These are phyloP conservation scores for Caenorhabditis briggsae DNA, from an alignment of 1,140 invertebrate species.

Conservation along the genomic window DNA sequence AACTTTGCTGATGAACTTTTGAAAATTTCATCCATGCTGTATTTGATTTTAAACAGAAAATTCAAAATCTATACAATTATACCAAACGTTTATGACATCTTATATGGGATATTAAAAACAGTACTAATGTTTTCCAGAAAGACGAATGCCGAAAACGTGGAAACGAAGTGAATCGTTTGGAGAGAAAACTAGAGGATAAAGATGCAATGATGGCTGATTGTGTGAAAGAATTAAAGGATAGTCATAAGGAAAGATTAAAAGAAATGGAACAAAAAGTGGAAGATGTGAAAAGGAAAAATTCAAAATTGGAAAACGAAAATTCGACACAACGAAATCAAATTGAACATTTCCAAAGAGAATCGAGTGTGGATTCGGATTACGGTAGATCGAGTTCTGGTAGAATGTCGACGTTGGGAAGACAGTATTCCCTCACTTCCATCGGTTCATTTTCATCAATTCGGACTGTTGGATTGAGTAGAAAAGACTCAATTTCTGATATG, in stretches of 20 bases:
- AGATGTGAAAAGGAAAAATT: constrained; percentile 69
- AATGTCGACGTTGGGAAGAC: constrained; percentile 54
- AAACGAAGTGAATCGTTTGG: constrained; percentile 68
- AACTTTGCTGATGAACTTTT: too few relatives aligned
- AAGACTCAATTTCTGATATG: constrained; percentile 56
- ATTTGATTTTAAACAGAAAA: too few relatives aligned
- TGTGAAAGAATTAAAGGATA: constrained; percentile 70
- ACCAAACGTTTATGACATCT: too few relatives aligned
- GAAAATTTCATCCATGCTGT: too few relatives aligned
- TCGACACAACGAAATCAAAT: constrained; percentile 66
- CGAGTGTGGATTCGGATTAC: constrained; percentile 64
- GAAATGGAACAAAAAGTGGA: constrained; percentile 72
- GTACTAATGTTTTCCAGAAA: constrained; percentile 65
- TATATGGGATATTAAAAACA: too few relatives aligned
- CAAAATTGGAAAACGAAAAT: constrained; percentile 72
- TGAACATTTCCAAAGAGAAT: constrained; percentile 64
- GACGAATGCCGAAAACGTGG: constrained; percentile 70
- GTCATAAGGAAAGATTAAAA: constrained; percentile 69
- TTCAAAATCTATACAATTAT: too few relatives aligned
- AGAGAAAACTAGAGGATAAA: constrained; percentile 73
- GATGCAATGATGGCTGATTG: constrained; percentile 74
- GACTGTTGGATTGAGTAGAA: constrained; percentile 57
- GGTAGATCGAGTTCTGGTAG: constrained; percentile 46
- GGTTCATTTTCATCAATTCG: constrained; percentile 59
- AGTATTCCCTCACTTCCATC: constrained; percentile 60